A percentile compares a stretch with the other conserved stretches of the same genome.
Evolutionary conservation across 2,888 invertebrate species (phyloP).

Genomic region (Nasonovia ribisnigri): DNA sequence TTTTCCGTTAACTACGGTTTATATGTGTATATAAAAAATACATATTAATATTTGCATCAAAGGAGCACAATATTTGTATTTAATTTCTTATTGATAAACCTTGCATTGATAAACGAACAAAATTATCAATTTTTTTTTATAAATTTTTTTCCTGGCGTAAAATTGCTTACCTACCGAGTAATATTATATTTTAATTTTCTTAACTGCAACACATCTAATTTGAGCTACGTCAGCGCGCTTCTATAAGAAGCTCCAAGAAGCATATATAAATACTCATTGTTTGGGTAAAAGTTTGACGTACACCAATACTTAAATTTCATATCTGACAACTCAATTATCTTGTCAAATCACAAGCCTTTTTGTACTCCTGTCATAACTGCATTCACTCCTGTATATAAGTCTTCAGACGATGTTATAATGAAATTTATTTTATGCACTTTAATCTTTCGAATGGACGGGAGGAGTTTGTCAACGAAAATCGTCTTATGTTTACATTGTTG

Average conservation of each 20-base stretch:
- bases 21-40: neutral
- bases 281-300: neutral
- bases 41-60: neutral
- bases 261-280: neutral
- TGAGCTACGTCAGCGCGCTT: neutral
- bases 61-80: neutral
- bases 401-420: conserved; percentile 4
- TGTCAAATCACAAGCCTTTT: conserved; percentile 16
- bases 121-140: neutral
- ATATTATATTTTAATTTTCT: neutral
- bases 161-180: neutral
- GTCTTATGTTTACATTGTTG: neutral
- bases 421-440: neutral
- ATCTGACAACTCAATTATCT: conserved; percentile 49
- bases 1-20: neutral
- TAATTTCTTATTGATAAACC: neutral
- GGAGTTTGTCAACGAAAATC: neutral
- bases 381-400: neutral
- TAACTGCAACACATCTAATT: neutral
- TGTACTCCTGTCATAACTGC: neutral
- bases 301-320: conserved; percentile 1
- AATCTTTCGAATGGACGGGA: neutral
- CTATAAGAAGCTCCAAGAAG: neutral
- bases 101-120: neutral
- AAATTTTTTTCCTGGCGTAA: neutral